Base-by-base conservation (phyloP, 1,140 invertebrate species). In the Micrasema longulum region DNA sequence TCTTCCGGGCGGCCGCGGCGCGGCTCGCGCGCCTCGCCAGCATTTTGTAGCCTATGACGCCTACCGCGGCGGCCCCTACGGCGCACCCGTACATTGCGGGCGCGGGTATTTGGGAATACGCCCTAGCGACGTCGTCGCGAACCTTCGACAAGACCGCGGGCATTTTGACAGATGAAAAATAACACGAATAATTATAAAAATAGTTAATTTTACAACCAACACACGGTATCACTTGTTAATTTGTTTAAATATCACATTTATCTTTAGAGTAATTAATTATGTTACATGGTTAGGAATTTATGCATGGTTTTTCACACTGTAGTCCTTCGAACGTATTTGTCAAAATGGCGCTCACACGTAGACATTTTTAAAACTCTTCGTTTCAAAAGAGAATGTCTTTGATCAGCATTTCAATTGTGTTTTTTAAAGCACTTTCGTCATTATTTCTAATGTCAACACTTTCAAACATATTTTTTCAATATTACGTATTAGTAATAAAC, bases 61-160 rank as follows among this genome's bases (percentile, higher is more conserved):
- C 74, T 3, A 72, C 10, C 5, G 70, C 23, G 2, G 63, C 57
- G 10, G 71, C 70, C 1, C 66, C 74, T 10, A 57, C 18, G n/a
- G n/a, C n/a, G n/a, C n/a, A n/a, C 16, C 69, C 60, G 43, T 47
- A 71, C 7, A 69, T 10, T 10, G 70, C 66, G 1, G 70, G 70
- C 14, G 53, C 6, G 1, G 74, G 53, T 12, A 70, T n/a, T 14
- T 60, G 55, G 9, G 74, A 23, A 48, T 57, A 76, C 20, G 74
- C 71, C 10, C 45, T 14, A 2, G 70, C 60, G 23, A 72, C 62
- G 38, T 72, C 71, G 10, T 72, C 74, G 41, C 74, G 70, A 7
- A 76, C 52, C 26, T 72, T 76, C 9, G 66, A 66, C 16, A 76
- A 38, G 20, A 76, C 47, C 10, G 74, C 53, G 16, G 74, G 74